Percentiles rank a stretch among this genome's conserved stretches.
These are phyloP conservation scores for Tetragonula carbonaria DNA, from an alignment of 2,888 invertebrate genomes.

Conservation along the genomic window DNA sequence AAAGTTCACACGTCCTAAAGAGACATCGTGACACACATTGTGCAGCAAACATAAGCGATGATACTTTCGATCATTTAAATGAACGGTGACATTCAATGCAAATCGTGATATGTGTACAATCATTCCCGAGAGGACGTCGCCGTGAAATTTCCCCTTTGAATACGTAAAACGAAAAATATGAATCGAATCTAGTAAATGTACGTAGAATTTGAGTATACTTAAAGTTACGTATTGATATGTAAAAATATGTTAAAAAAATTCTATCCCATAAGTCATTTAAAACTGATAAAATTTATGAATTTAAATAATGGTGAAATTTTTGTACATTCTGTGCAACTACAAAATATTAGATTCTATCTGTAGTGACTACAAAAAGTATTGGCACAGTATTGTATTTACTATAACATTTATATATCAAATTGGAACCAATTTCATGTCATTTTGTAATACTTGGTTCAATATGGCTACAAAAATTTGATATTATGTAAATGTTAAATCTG, in stretches of 20 bases:
- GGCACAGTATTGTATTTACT: too few relatives aligned
- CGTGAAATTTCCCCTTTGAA: neutral
- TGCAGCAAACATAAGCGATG: slow-evolving; percentile 50
- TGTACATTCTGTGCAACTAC: neutral
- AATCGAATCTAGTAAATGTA: neutral
- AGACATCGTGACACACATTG: slow-evolving; percentile 48
- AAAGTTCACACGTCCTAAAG: slow-evolving; percentile 29
- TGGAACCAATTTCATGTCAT: too few relatives aligned
- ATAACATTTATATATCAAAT: too few relatives aligned
- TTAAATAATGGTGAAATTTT: neutral
- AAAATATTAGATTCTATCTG: too few relatives aligned
- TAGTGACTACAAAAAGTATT: too few relatives aligned
- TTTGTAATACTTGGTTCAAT: too few relatives aligned
- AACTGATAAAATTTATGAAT: neutral
- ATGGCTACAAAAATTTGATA: too few relatives aligned
- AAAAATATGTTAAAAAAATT: neutral
- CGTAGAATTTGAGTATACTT: neutral
- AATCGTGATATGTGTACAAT: slow-evolving; percentile 49
- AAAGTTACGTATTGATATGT: neutral
- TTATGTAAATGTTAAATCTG: too few relatives aligned
- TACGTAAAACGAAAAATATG: too few relatives aligned
- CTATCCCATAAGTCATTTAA: neutral
- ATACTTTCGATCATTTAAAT: slow-evolving; percentile 64
- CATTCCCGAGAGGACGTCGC: slow-evolving; percentile 7
- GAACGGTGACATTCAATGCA: slow-evolving; percentile 62